Base-by-base conservation (phyloP, 2,113 vertebrate genomes). In the Vicugna pacos region DNA sequence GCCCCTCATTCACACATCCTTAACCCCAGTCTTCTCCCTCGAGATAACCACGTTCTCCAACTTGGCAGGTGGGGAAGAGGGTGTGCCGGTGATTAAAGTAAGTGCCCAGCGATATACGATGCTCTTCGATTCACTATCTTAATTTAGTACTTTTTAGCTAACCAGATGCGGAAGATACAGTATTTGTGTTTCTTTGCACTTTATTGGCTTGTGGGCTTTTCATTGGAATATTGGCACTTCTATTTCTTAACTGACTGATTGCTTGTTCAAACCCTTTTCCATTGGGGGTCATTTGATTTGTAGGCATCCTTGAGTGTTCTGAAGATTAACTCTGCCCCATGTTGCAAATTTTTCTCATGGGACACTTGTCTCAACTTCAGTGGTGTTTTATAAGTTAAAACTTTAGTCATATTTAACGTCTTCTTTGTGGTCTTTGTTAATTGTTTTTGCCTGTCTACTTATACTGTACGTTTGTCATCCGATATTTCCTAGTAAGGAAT, bases 1-100 rank as follows among this genome's bases (percentile, higher is more conserved):
- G 38, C 28, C 35, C 35, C 11, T 9, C 0, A 28, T 19, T 17
- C 50, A 17, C 50, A 14, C 3, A 7, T 15, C 11, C 38, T 54
- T 6, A 42, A 35, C 12, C 38, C 85, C 20, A 4, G 28, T 8
- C 64, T 56, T 38, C 62, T 58, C 76, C 32, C 72, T 52, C 19
- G 26, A 32, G 62, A 80, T 13, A 2, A 24, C 3, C 32, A 19
- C 22, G 5, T 17, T 42, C 26, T 19, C 60, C 4, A 24, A 52
- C 65, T 4, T 0, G 64, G 28, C 19, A 7, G 28, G 3, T n/a
- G 60, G 50, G 48, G 28, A 54, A 20, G n/a, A 38, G 6, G 1
- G 10, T 5, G 8, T 1, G 8, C 16, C 0, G 3, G 32, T 4
- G 24, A 13, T 38, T 3, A 28, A 56, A 46, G 35, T 35, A 28